Percentiles rank a stretch among this genome's conserved stretches.
These are phyloP conservation scores for Eidolon dupreanum DNA, from an alignment of 2,797 vertebrate genomes.

Conservation along the genomic window DNA sequence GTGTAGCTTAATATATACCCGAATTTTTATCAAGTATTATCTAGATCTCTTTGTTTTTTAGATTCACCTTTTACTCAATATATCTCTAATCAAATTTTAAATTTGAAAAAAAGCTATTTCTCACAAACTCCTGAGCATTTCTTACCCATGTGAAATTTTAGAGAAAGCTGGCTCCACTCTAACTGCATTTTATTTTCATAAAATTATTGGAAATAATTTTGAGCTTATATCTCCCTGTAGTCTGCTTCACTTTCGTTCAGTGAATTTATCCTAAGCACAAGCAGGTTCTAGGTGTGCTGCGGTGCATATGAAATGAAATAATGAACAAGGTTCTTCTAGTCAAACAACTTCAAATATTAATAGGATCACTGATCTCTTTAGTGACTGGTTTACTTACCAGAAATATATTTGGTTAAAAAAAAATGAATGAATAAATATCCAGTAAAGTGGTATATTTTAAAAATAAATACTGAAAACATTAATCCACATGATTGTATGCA, in stretches of 20 bases:
- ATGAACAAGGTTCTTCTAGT: not conserved
- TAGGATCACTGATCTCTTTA: not conserved
- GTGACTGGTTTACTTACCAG: not conserved
- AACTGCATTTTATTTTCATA: not conserved
- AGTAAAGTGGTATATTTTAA: not conserved
- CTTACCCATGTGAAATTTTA: not conserved
- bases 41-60: not conserved
- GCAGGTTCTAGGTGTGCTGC: too few species aligned
- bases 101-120: not conserved
- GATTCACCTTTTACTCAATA: not conserved
- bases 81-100: not conserved
- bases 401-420: not conserved
- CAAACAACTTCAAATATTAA: not conserved
- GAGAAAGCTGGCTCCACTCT: not conserved
- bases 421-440: not conserved
- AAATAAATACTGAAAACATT: not conserved
- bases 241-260: not conserved
- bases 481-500: not conserved
- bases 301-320: not conserved
- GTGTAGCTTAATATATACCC: too few species aligned
- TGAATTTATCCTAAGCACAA: not conserved
- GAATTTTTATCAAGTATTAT: not conserved
- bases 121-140: not conserved
- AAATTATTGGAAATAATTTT: not conserved
- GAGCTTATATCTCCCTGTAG: not conserved